Conservation (phyloP, 92 coral and sea anemone genomes). For the Paragorgia papillata region DNA sequence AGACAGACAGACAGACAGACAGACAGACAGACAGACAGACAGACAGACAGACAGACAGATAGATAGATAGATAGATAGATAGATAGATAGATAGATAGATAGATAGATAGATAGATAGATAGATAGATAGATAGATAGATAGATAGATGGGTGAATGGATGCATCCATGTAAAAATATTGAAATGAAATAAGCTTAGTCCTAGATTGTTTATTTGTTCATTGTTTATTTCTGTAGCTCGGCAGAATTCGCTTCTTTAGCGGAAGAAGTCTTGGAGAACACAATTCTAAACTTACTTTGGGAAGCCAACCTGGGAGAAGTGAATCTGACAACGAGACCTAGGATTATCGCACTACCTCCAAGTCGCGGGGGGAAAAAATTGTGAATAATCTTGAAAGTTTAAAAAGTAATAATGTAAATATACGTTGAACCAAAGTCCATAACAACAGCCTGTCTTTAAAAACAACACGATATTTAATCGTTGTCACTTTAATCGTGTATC, state of each 20-base stretch:
- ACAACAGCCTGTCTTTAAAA: too few species aligned
- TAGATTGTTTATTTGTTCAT: too few species aligned
- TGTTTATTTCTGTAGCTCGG: conserved; percentile 56
- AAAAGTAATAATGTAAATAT: too few species aligned
- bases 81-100: too few species aligned
- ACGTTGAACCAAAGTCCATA: too few species aligned
- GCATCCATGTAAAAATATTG: neutral
- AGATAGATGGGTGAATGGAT: neutral
- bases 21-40: too few species aligned
- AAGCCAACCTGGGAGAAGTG: conserved; percentile 88
- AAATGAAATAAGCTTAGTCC: neutral
- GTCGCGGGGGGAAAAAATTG: conserved; percentile 40
- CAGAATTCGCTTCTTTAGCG: conserved; percentile 83
- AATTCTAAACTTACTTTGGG: conserved; percentile 77
- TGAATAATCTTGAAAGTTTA: neutral
- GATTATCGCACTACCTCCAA: conserved; percentile 94
- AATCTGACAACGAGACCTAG: conserved; percentile 79
- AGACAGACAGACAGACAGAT: neutral
- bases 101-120: too few species aligned
- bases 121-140: too few species aligned
- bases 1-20: too few species aligned
- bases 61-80: neutral
- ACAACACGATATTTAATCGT: too few species aligned
- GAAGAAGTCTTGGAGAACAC: conserved; percentile 95
- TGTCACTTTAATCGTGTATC: too few species aligned